These are phyloP conservation scores for Ennomos erosarius DNA, from an alignment of 2,888 invertebrate species.

Conservation along the genomic window DNA sequence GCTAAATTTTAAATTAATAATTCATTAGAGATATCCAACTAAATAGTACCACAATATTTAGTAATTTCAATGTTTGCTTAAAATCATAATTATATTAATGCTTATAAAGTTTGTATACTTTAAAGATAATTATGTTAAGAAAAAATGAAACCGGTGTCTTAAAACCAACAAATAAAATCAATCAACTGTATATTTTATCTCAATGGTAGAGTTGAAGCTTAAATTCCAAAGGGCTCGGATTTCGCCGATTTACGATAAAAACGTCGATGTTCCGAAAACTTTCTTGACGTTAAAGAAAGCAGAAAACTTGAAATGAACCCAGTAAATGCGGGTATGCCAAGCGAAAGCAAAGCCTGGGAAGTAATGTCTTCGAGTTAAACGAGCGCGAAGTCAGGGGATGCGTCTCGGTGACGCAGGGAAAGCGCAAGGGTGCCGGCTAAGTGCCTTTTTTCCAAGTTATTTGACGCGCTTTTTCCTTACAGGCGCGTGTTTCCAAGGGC, in stretches of 20 bases:
- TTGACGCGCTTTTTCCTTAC: conserved; percentile 60
- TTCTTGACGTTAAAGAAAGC: conserved; percentile 1
- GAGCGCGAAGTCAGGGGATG: conserved; percentile 61
- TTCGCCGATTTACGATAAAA: not conserved
- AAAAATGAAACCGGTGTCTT: too few species aligned
- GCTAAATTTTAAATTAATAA: conserved; percentile 7
- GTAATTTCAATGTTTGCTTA: too few species aligned
- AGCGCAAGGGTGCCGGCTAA: conserved; percentile 67
- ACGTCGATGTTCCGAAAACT: too few species aligned
- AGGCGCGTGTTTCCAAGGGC: conserved; percentile 49
- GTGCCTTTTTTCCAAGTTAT: conserved; percentile 77
- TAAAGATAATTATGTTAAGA: too few species aligned
- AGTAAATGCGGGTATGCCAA: conserved; percentile 27
- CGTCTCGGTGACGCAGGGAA: conserved; percentile 55
- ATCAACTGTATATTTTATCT: not conserved
- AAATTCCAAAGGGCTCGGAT: not conserved
- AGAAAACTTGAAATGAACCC: conserved; percentile 13
- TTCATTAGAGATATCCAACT: not conserved
- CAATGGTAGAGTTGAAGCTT: not conserved
- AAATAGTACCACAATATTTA: too few species aligned
- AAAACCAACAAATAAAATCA: too few species aligned
- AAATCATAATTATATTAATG: too few species aligned
- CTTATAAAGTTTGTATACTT: too few species aligned
- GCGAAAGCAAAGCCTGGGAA: conserved; percentile 63
- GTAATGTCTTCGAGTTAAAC: conserved; percentile 70